Evolutionary conservation across 2,888 invertebrate genomes (phyloP), one percentile per base, ranked within the genome.

Genomic region (Chirona hameri): DNA sequence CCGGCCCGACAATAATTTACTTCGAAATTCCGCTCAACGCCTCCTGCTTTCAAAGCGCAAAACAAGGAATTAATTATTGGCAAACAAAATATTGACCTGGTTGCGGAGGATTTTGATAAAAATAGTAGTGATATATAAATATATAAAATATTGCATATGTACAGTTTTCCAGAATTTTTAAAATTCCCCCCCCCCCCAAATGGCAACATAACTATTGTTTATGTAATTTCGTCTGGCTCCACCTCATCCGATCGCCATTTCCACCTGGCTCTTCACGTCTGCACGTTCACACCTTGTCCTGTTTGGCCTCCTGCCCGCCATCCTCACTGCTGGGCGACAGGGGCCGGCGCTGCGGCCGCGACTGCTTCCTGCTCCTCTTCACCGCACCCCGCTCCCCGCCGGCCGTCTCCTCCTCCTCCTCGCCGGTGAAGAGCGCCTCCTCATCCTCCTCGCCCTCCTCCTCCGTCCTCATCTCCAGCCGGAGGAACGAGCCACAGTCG

Each of bases 401-500:
- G 39, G 39, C 31, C 24, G 76, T 7, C 1, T 76, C 76, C 46
- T 76, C 76, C 31, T 76, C 76, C 39, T 76, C 76, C 76, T 76
- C 76, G 10, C 31, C 72, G 29, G 46, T n/a, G 24, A 46, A n/a
- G 76, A 76, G n/a, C 24, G n/a, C 24, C 24, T 24, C 76, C 24
- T 76, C 76, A 2, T 76, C 76, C 4, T 76, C 76, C 18, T 72
- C 72, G 3, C 27, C 69, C 31, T 72, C 72, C 31, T 72, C 31
- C 21, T 76, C 76, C 9, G 76, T 52, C 52, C 52, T 76, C 76
- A 76, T 76, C 46, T 76, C 76, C 24, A 76, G 39, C 2, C 76
- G 46, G 24, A 76, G 76, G 76, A 76, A 76, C 18, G 76, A 24
- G 27, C 18, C 39, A 46, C 76, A 76, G 76, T 76, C 76, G 76